These are phyloP conservation scores for Ibycter americanus DNA, from an alignment of 2,797 vertebrate genomes.

Conservation along the genomic window DNA sequence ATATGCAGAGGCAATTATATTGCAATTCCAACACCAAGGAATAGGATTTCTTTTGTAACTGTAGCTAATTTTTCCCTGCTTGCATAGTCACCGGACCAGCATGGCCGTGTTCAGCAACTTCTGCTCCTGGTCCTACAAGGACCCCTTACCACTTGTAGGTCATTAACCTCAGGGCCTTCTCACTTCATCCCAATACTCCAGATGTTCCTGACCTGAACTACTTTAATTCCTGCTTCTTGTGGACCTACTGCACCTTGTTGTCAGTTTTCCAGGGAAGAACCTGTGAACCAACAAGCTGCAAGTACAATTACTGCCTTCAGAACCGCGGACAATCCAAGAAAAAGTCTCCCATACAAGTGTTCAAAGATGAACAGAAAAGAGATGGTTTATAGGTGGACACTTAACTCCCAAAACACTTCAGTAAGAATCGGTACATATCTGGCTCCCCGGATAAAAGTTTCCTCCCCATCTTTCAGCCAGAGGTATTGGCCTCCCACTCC, in stretches of 20 bases:
- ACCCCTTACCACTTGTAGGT: neutral
- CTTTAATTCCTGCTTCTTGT: neutral
- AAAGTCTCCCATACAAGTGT: neutral
- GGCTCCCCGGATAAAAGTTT: neutral
- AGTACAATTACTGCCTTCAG: neutral
- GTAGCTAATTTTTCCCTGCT: neutral
- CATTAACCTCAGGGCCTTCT: neutral
- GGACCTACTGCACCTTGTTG: neutral
- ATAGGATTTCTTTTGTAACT: neutral
- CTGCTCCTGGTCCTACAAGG: neutral
- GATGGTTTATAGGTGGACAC: neutral
- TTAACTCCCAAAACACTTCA: neutral
- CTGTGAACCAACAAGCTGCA: neutral
- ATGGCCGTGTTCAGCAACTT: neutral
- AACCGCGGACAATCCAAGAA: neutral
- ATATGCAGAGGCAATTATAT: neutral
- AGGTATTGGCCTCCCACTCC: neutral
- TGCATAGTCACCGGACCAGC: neutral
- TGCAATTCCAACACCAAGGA: neutral
- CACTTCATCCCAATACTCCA: rapidly evolving
- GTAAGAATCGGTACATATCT: neutral
- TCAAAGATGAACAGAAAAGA: neutral
- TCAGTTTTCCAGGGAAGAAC: neutral
- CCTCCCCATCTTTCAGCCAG: neutral
- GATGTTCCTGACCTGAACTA: neutral